These are phyloP conservation scores for Poeciliopsis gracilis DNA, from an alignment of 2,797 vertebrate species.

Conservation along the genomic window DNA sequence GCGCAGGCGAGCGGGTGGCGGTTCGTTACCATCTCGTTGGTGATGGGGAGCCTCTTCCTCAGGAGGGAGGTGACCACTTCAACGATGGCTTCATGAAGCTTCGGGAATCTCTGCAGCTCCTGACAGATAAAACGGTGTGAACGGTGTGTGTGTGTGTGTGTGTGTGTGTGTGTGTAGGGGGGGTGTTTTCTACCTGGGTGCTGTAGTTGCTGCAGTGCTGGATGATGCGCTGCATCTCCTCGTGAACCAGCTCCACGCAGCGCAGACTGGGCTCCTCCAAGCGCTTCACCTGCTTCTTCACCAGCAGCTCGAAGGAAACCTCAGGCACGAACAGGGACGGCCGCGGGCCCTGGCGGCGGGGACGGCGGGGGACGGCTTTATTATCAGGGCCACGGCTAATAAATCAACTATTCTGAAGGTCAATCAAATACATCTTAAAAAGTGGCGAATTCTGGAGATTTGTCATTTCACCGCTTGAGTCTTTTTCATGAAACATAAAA, in stretches of 20 bases:
- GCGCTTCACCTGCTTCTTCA: constrained; percentile 98
- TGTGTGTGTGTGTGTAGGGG: accelerated
- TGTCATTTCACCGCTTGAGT: too few relatives aligned
- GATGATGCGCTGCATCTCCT: constrained; percentile 99
- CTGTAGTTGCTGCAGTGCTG: constrained; percentile 93
- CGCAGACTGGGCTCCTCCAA: constrained; percentile 96
- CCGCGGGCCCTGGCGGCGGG: constrained; percentile 87
- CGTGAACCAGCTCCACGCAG: constrained; percentile 97
- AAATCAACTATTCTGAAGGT: too few relatives aligned
- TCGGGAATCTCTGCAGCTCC: constrained; percentile 97
- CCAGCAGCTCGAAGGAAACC: constrained; percentile 95
- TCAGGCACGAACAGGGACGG: constrained; percentile 98
- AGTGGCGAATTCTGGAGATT: too few relatives aligned
- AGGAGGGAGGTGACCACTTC: constrained; percentile 97
- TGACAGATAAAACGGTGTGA: constrained; percentile 47
- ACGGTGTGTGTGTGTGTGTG: neutral
- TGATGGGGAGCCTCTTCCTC: constrained; percentile 93
- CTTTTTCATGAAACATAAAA: too few relatives aligned
- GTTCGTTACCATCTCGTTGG: constrained; percentile 94
- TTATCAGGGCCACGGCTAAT: too few relatives aligned
- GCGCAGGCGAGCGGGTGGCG: neutral
- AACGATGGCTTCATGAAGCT: constrained; percentile 97
- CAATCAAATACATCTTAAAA: too few relatives aligned
- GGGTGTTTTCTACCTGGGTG: constrained; percentile 75
- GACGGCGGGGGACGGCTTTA: neutral